These are phyloP conservation scores for Phenganax marumi DNA, from an alignment of 92 coral and sea anemone species.

Conservation along the genomic window DNA sequence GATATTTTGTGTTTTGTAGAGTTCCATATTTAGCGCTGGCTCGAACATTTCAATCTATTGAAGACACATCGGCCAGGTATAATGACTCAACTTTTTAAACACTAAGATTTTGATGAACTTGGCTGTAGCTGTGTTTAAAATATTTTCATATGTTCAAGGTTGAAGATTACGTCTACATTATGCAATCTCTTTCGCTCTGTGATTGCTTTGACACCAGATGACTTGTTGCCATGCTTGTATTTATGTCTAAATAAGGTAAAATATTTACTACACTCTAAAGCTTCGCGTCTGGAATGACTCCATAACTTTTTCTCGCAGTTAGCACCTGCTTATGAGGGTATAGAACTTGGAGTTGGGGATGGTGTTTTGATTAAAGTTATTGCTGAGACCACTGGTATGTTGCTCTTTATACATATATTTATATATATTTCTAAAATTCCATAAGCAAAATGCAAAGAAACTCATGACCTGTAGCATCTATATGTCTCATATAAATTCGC, in stretches of 20 bases:
- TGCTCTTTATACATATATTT: not conserved
- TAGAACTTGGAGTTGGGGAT: slow-evolving; percentile 97
- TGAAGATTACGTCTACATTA: slow-evolving; percentile 83
- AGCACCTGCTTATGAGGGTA: slow-evolving; percentile 99
- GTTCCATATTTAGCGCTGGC: slow-evolving; percentile 97
- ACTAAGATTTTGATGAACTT: not conserved
- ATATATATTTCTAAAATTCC: too few relatives aligned
- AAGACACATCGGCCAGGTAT: slow-evolving; percentile 94
- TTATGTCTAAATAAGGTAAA: slow-evolving; percentile 90
- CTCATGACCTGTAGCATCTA: too few relatives aligned
- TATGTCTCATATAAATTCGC: too few relatives aligned
- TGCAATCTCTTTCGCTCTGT: slow-evolving; percentile 95
- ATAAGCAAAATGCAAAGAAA: too few relatives aligned
- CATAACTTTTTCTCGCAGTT: slow-evolving; percentile 47
- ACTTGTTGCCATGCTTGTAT: slow-evolving; percentile 82
- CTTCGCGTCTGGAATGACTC: not conserved
- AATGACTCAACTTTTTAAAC: not conserved
- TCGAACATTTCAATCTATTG: slow-evolving; percentile 85
- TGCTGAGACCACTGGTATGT: slow-evolving; percentile 90
- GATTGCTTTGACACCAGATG: slow-evolving; percentile 82
- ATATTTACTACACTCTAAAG: not conserved
- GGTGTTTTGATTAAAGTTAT: slow-evolving; percentile 92
- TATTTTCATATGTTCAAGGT: slow-evolving; percentile 41
- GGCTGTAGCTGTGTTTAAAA: not conserved
- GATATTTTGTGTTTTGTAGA: slow-evolving; percentile 33